Conservation (phyloP, 2,888 invertebrate genomes). For the Parnassius orleans region DNA sequence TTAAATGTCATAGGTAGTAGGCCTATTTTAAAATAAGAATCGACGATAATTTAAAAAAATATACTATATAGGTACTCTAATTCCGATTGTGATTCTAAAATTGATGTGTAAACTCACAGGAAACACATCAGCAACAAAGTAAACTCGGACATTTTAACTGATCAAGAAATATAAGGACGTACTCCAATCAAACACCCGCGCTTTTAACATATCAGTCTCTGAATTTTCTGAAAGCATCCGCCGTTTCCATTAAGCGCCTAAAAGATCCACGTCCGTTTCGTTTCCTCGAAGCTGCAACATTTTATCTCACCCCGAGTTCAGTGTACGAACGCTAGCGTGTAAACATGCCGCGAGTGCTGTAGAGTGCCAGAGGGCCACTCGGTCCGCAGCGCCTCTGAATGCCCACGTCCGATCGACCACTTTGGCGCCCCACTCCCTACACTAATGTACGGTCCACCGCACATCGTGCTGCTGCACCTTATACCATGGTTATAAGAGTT, state of each 20-base stretch:
- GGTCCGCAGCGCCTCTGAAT: slow-evolving; percentile 30
- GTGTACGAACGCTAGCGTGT: slow-evolving; percentile 55
- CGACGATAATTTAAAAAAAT: too few relatives aligned
- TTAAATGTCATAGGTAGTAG: too few relatives aligned
- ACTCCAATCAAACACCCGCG: slow-evolving; percentile 11
- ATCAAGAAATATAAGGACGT: slow-evolving; percentile 9
- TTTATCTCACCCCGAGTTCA: slow-evolving; percentile 62
- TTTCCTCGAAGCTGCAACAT: slow-evolving; percentile 64
- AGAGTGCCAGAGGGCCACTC: slow-evolving; percentile 33
- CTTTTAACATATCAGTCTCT: slow-evolving; percentile 37
- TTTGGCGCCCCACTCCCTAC: slow-evolving; percentile 24
- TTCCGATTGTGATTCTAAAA: background rate
- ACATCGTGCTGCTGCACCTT: slow-evolving; percentile 12
- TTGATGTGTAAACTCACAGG: slow-evolving; percentile 1
- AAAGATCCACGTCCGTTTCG: slow-evolving; percentile 51
- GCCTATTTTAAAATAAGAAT: too few relatives aligned
- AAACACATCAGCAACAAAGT: slow-evolving; percentile 6
- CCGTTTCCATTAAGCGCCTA: slow-evolving; percentile 43
- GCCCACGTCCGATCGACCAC: slow-evolving; percentile 32
- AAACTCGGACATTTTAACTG: slow-evolving; percentile 6
- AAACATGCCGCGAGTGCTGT: slow-evolving; percentile 42
- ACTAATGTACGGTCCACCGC: slow-evolving; percentile 27
- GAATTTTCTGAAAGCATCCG: slow-evolving; percentile 32
- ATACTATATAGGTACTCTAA: too few relatives aligned
- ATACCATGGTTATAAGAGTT: slow-evolving; percentile 9